Evolutionary conservation across 2,888 invertebrate species (phyloP).

Genomic region (Tenthredo notha): DNA sequence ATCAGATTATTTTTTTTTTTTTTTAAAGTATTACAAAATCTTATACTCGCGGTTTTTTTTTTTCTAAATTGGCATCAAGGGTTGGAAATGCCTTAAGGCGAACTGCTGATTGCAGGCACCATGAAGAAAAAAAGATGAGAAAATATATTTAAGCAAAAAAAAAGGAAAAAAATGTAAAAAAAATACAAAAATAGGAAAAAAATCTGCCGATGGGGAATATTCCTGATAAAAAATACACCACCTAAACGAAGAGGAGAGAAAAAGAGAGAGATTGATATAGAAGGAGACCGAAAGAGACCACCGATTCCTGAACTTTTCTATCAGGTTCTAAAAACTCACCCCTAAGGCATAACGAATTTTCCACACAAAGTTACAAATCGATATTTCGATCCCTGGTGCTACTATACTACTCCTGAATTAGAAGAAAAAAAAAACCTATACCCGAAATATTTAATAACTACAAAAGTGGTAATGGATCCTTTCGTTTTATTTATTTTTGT

Average conservation of each 20-base stretch:
- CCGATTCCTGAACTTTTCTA: neutral
- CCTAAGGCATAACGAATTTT: neutral
- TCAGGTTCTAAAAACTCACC: neutral
- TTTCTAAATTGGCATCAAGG: neutral
- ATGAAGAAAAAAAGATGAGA: neutral
- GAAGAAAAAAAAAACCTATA: neutral
- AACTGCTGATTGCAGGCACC: neutral
- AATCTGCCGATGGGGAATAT: neutral
- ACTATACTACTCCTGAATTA: neutral
- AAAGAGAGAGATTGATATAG: neutral
- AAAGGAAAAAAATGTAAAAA: no score
- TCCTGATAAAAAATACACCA: neutral
- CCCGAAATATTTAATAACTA: neutral
- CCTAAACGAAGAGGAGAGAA: neutral
- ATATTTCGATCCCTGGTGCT: neutral
- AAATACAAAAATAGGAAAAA: no score
- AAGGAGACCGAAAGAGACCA: neutral
- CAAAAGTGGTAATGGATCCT: neutral
- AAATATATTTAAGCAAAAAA: no score
- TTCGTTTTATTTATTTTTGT: neutral
- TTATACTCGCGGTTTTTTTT: neutral
- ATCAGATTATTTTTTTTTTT: no score
- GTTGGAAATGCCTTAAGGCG: neutral
- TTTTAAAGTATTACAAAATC: neutral
- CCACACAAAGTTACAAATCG: neutral